Evolutionary conservation across 2,888 invertebrate genomes (phyloP).

Genomic region (Heliconius erato): DNA sequence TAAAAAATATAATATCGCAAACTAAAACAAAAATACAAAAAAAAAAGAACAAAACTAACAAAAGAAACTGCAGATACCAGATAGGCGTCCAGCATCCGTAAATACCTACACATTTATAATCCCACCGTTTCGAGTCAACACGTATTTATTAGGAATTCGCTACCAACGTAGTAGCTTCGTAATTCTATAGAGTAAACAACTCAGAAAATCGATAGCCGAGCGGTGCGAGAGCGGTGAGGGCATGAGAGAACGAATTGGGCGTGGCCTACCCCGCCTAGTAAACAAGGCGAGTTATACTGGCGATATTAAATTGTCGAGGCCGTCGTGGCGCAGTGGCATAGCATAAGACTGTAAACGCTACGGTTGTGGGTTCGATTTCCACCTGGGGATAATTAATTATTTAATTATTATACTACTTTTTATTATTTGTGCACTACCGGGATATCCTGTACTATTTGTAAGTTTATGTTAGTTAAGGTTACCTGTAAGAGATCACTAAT

Average conservation of each 20-base stretch:
- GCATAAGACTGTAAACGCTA: too few relatives aligned
- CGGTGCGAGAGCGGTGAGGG: conserved; percentile 60
- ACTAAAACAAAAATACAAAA: background rate
- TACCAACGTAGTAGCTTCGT: conserved; percentile 59
- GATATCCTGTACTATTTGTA: too few relatives aligned
- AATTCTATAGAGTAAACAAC: conserved; percentile 77
- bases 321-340: too few relatives aligned
- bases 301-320: conserved; percentile 40
- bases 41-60: conserved; percentile 26
- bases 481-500: too few relatives aligned
- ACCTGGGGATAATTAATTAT: too few relatives aligned
- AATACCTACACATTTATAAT: conserved; percentile 62
- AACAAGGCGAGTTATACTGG: conserved; percentile 54
- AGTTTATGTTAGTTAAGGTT: too few relatives aligned
- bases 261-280: conserved; percentile 73
- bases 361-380: too few relatives aligned
- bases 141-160: conserved; percentile 58
- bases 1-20: background rate
- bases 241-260: conserved; percentile 66
- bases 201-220: conserved; percentile 57
- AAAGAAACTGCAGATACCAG: conserved; percentile 39
- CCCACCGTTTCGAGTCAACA: conserved; percentile 67
- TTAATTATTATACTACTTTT: too few relatives aligned
- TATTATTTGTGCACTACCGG: too few relatives aligned
- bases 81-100: conserved; percentile 18